Base-by-base conservation (phyloP, 2,113 vertebrate genomes). In the Erinaceus europaeus region DNA sequence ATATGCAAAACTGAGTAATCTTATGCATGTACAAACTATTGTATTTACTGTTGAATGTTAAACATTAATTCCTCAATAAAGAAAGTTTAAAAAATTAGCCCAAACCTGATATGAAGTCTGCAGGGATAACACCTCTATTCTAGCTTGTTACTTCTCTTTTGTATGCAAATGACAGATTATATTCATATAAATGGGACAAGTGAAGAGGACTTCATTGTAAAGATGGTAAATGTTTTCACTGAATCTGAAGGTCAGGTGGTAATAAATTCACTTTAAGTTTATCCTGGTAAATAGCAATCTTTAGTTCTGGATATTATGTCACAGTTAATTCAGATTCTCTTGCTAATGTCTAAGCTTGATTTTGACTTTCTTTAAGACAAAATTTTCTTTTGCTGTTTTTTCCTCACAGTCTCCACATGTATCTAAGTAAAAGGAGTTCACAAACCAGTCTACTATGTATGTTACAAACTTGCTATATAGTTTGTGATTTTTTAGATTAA, bases 321-420 rank as follows among this genome's bases (percentile, higher is more conserved):
- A 69, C 4, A 62, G 5, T 50, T 14, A 52, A 15, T 83, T 64
- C 73, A n/a, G 21, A 40, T n/a, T 53, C 0, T 65, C 25, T 53
- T n/a, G 20, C 44, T 68, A 10, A 57, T 61, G 83, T 91, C 48
- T 68, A 21, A 48, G 36, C 18, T 34, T 79, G 29, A 44, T 34
- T 75, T 90, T 92, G 11, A 64, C 73, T 81, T 83, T 73, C 44
- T 87, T 71, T 79, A 55, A 55, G 48, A 50, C 11, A 48, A 3
- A 85, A 36, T 0, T 34, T 23, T 34, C 53, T 88, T 72, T 42
- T 76, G 13, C 40, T 88, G 9, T 27, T 25, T 90, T 62, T 89
- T 81, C 4, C 23, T 79, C 20, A 50, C 5, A 4, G 36, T 87
- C 27, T 42, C 3, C 32, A 72, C 18, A 77, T 32, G 50, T 42